Evolutionary conservation across 1,140 invertebrate species (phyloP), one percentile per base, ranked within the genome.

Genomic region (Neotoxoptera formosana): DNA sequence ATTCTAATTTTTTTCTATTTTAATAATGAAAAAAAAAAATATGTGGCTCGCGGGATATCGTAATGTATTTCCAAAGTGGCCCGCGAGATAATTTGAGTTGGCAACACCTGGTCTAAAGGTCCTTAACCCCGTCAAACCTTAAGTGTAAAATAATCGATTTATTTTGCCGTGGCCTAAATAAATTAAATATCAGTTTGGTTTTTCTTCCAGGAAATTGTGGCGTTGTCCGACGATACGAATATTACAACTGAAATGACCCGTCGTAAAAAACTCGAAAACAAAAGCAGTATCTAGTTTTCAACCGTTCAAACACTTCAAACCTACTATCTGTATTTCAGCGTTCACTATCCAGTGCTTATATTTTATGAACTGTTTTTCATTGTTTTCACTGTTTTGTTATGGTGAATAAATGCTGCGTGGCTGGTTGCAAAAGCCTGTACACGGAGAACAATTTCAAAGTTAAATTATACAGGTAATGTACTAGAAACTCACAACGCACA

Each of bases 371-470:
- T n/a, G 9, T n/a, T n/a, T 67, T 17, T 25, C 21, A n/a, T n/a
- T n/a, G n/a, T n/a, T n/a, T n/a, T n/a, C n/a, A n/a, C n/a, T n/a
- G n/a, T n/a, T n/a, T n/a, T n/a, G 34, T 36, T 17, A 93, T 93
- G 91, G 91, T 93, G 30, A 93, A 93, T 41, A 93, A 93, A 9
- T 93, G 91, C 81, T 86, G 91, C 36, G 91, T 86, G 2, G n/a
- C 25, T 51, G 81, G 91, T 17, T 93, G 91, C 41, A 93, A 84
- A 86, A 93, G 91, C 34, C 11, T 93, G 34, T 93, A 93, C 23
- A 3, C 17, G 30, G 86, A 84, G 48, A 47, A 83, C 21, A 56
- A 41, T 11, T 6, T 17, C 17, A 93, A 93, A 34, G 90, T 91
- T n/a, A 67, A n/a, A 86, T 84, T 93, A 53, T 81, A 93, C 81